phyloP scores from a whole-genome alignment of 2,113 vertebrate species.

The Aptenodytes forsteri region DNA sequence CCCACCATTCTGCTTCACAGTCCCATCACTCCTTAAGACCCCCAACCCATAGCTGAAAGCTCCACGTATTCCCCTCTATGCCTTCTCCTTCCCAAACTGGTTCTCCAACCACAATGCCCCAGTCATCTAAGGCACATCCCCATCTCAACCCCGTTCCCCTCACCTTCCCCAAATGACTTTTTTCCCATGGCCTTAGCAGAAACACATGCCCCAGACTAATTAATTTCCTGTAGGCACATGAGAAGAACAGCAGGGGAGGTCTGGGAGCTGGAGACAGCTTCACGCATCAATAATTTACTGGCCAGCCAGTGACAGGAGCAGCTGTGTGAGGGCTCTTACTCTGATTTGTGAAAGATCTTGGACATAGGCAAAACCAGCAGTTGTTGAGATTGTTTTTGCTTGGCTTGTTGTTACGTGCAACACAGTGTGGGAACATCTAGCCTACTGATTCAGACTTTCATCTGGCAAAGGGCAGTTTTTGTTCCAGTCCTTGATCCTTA shows the following conservation, averaged over 20 bases:
- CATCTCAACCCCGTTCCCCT: background rate
- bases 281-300: background rate
- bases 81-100: background rate
- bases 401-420: background rate
- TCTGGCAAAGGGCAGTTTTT: background rate
- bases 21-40: background rate
- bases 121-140: background rate
- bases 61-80: background rate
- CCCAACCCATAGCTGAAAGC: background rate
- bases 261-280: background rate
- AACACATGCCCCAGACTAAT: background rate
- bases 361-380: background rate
- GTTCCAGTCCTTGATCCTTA: background rate
- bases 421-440: background rate
- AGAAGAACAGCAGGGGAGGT: slow-evolving; percentile 17
- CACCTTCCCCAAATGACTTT: background rate
- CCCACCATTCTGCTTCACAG: background rate
- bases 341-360: background rate
- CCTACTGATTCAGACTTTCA: background rate
- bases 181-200: background rate
- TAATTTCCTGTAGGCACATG: background rate
- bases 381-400: background rate
- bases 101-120: background rate
- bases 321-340: background rate
- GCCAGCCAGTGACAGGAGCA: background rate